A percentile compares a stretch with the other conserved stretches of the same genome.
phyloP scores from a whole-genome alignment of 2,888 invertebrate genomes.

The Steinernema hermaphroditum region DNA sequence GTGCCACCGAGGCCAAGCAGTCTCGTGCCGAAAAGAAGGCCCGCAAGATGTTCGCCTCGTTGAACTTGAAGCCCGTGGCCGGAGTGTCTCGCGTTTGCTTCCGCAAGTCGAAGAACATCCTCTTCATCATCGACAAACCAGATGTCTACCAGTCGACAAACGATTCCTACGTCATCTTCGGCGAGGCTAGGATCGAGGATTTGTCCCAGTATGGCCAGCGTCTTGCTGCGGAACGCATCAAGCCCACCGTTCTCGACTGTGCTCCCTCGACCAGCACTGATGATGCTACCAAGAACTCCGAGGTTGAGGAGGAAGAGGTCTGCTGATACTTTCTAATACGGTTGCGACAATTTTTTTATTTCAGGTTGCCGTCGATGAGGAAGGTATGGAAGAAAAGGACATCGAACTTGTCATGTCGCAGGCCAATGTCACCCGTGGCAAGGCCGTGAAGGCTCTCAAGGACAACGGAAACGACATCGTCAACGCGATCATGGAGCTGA shows the following conservation, averaged over 20 bases:
- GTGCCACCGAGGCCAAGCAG: too few relatives aligned
- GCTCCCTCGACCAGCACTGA: not conserved
- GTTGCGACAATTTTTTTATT: not conserved
- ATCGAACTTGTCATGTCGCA: constrained; percentile 96
- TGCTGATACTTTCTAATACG: not conserved
- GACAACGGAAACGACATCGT: constrained; percentile 98
- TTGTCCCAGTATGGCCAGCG: constrained; percentile 88
- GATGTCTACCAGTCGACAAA: constrained; percentile 97
- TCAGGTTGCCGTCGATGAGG: constrained; percentile 76
- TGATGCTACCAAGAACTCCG: not conserved
- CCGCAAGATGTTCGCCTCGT: constrained; percentile 82
- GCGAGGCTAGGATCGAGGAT: constrained; percentile 99
- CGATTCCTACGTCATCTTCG: constrained; percentile 98
- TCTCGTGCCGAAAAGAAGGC: constrained; percentile 91
- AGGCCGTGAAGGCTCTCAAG: constrained; percentile 77
- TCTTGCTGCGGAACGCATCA: constrained; percentile 97
- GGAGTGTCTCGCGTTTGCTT: constrained; percentile 96
- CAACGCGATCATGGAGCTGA: constrained; percentile 90
- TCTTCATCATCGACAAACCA: constrained; percentile 97
- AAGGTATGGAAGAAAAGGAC: constrained; percentile 95
- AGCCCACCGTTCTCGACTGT: constrained; percentile 72
- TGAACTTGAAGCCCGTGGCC: constrained; percentile 88
- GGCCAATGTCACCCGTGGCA: constrained; percentile 88
- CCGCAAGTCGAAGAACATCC: constrained; percentile 95
- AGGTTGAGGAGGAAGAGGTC: not conserved